phyloP scores from a whole-genome alignment of 2,888 invertebrate species.

The Conus canariensis region DNA sequence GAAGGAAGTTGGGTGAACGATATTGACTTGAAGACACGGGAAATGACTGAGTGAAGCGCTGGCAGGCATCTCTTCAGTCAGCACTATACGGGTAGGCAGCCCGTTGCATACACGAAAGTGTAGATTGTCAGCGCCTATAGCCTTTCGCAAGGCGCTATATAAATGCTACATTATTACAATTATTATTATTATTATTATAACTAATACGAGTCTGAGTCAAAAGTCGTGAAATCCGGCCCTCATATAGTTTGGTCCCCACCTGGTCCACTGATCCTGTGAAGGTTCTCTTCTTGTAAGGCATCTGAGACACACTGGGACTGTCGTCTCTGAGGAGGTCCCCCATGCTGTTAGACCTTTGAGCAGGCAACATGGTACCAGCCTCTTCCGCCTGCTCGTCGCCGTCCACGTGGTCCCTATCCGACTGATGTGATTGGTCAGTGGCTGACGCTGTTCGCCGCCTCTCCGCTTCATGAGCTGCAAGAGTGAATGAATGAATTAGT shows the following conservation, averaged over 20 bases:
- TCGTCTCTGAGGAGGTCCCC: neutral
- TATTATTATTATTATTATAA: no score
- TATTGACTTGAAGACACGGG: no score
- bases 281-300: neutral
- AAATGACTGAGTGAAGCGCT: no score
- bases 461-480: neutral
- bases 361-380: neutral
- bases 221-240: no score
- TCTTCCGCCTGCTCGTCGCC: neutral
- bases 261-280: slow-evolving; percentile 14
- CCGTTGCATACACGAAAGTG: no score
- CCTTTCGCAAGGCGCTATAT: no score
- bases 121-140: no score
- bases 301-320: neutral
- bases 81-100: no score
- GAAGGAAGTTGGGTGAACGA: no score
- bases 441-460: neutral
- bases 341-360: neutral
- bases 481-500: neutral
- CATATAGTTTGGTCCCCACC: neutral
- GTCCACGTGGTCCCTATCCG: neutral
- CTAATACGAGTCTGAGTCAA: no score
- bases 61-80: no score
- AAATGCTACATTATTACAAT: no score
- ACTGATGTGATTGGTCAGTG: neutral